Conservation (phyloP, 2,113 vertebrate genomes). For the Neomonachus schauinslandi region DNA sequence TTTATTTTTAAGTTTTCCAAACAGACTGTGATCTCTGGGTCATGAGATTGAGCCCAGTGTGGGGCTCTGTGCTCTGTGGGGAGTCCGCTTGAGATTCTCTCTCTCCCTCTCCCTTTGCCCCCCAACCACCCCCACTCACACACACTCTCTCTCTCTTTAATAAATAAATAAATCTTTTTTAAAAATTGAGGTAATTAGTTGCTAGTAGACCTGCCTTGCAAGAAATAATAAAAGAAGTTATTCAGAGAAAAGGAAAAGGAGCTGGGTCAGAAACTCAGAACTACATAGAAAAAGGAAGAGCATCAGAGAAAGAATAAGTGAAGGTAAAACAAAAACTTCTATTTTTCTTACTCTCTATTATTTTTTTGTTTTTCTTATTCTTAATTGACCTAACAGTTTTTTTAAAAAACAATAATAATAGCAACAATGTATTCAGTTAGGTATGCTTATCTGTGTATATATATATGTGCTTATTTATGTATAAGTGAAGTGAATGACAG, state of each 20-base stretch:
- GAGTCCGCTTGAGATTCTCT: background rate
- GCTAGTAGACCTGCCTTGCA: background rate
- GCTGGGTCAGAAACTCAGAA: background rate
- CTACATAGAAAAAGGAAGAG: background rate
- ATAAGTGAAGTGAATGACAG: background rate
- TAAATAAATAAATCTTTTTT: background rate
- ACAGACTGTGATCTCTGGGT: background rate
- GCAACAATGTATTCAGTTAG: background rate
- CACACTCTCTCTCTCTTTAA: background rate
- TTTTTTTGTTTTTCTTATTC: background rate
- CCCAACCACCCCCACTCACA: background rate
- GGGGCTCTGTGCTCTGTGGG: background rate
- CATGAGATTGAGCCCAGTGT: background rate
- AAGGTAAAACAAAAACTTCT: background rate
- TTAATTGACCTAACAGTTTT: background rate
- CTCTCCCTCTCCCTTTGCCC: background rate
- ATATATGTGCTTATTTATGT: background rate
- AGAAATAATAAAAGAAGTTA: background rate
- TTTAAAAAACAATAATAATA: background rate
- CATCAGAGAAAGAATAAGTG: background rate
- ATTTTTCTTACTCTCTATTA: background rate
- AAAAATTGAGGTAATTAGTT: background rate
- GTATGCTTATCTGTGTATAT: background rate
- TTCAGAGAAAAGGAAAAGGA: background rate
- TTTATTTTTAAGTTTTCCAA: slow-evolving; percentile 5